phyloP scores from a whole-genome alignment of 2,113 vertebrate genomes.

The Hyperopisus bebe region DNA sequence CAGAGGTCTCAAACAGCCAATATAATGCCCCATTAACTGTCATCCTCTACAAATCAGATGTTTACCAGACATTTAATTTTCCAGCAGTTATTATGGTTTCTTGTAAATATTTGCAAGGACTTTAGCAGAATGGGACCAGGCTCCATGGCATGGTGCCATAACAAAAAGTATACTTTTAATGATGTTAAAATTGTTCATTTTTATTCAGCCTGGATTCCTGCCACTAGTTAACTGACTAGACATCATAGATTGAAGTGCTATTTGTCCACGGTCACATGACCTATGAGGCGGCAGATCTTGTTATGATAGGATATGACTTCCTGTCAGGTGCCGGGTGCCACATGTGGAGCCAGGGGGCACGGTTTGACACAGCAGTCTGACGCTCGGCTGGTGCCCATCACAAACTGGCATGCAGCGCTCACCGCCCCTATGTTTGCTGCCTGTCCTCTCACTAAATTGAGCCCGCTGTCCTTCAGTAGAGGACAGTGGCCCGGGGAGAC shows the following conservation, averaged over 20 bases:
- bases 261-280: background rate
- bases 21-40: background rate
- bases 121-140: background rate
- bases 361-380: background rate
- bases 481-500: background rate
- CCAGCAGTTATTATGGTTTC: background rate
- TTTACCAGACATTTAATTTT: background rate
- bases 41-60: background rate
- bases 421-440: background rate
- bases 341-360: background rate
- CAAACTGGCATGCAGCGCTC: background rate
- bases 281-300: background rate
- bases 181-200: background rate
- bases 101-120: background rate
- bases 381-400: background rate
- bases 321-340: background rate
- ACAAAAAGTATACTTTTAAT: background rate
- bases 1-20: background rate
- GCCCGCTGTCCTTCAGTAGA: background rate
- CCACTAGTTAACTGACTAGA: background rate
- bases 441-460: background rate
- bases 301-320: background rate
- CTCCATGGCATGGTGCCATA: background rate
- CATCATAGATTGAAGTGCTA: background rate
- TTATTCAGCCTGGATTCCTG: background rate